These are phyloP conservation scores for Micrastur ruficollis DNA, from an alignment of 2,797 vertebrate genomes.

Conservation along the genomic window DNA sequence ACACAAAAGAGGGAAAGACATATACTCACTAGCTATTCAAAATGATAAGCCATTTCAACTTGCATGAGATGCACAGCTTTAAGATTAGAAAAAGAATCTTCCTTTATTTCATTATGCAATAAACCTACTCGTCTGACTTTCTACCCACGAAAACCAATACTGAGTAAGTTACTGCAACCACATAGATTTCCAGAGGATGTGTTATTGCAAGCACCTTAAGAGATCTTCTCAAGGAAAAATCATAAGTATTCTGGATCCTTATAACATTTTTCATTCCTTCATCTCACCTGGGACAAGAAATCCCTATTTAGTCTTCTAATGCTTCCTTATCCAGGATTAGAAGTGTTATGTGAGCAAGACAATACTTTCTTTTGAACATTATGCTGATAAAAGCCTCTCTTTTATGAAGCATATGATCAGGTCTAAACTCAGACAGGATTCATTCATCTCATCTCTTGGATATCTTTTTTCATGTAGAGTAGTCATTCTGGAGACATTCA, in stretches of 20 bases:
- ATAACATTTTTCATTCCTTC: constrained; percentile 2
- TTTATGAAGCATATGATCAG: constrained; percentile 16
- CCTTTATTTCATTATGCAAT: not conserved
- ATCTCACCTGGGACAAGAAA: constrained; percentile 6
- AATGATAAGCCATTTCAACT: not conserved
- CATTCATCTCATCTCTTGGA: not conserved
- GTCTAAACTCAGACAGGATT: constrained; percentile 34
- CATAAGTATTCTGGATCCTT: not conserved
- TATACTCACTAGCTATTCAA: not conserved
- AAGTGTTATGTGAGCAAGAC: constrained; percentile 43
- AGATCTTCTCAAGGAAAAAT: constrained; percentile 14
- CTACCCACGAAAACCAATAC: not conserved
- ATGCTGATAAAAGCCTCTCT: not conserved
- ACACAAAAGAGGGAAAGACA: not conserved
- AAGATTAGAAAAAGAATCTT: not conserved
- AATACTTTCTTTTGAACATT: constrained; percentile 44
- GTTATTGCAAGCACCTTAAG: not conserved
- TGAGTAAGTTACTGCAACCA: not conserved
- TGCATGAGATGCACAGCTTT: not conserved
- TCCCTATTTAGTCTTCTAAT: constrained; percentile 24
- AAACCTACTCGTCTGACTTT: not conserved
- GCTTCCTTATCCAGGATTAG: constrained; percentile 28
- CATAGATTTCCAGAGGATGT: not conserved
- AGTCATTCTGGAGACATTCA: not conserved
- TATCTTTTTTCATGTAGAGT: not conserved